These are phyloP conservation scores for Semnornis frantzii DNA, from an alignment of 2,113 vertebrate species.

Conservation along the genomic window DNA sequence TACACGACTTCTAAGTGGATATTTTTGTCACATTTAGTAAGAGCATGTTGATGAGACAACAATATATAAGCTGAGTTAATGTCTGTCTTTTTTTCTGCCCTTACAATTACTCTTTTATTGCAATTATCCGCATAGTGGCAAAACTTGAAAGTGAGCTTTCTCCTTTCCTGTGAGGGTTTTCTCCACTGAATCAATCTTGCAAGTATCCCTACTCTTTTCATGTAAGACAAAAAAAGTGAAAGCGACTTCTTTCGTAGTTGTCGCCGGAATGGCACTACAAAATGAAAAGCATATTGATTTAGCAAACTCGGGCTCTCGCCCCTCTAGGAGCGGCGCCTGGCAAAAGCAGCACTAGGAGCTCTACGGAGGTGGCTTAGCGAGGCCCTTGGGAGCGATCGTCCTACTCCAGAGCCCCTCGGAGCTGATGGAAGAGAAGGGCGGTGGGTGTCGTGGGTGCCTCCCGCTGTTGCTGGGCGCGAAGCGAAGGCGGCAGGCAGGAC, in stretches of 20 bases:
- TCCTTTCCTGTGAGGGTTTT: background rate
- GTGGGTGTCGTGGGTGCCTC: slow-evolving; percentile 21
- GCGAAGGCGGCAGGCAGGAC: background rate
- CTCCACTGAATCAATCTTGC: background rate
- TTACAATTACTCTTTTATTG: background rate
- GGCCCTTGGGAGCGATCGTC: background rate
- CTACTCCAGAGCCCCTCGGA: background rate
- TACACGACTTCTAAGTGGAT: background rate
- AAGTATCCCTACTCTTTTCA: background rate
- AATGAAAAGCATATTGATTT: background rate
- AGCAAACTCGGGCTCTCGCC: too few species aligned
- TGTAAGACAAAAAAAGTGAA: background rate
- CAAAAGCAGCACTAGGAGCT: background rate
- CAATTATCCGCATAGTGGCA: background rate
- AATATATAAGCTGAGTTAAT: background rate
- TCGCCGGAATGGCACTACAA: background rate
- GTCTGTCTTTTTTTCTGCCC: background rate
- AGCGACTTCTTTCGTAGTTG: background rate
- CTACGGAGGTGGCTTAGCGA: background rate
- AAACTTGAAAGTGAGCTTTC: background rate
- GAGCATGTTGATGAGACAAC: background rate
- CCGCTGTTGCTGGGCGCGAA: slow-evolving; percentile 8
- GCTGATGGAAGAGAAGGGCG: background rate
- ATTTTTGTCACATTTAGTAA: slow-evolving; percentile 1
- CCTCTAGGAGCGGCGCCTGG: background rate